Base-by-base conservation (phyloP, 37 sponge, comb jelly and placozoan species). In the Halichondria panicea region DNA sequence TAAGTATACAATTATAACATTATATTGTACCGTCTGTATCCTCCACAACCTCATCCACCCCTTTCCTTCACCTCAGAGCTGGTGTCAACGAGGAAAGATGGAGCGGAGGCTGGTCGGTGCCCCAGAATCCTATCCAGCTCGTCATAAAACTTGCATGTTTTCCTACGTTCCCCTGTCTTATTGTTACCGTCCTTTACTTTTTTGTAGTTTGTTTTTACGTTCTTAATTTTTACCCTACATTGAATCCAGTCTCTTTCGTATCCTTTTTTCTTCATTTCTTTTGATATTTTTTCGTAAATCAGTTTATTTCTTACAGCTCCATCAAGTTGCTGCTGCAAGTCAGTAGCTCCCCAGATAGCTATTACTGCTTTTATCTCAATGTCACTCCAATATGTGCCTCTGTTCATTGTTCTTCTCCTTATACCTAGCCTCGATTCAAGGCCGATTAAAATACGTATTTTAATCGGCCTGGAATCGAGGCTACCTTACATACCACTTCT, bases 91-190 rank as follows among this genome's bases (percentile, higher is more conserved):
- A 25, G 61, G 8, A 25, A 9, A 9, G 27, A n/a, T 59, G 61
- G 61, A 13, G 22, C 61, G 22, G 61, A 59, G 8, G 27, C 61
- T 25, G 27, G 61, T 13, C 27, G 21, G 22, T 59, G 61, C 22
- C 61, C 61, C 11, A 59, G 61, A 59, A 59, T n/a, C 8, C 27
- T n/a, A n/a, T 59, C 61, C 27, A 59, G 8, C 8, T 59, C 61
- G 8, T 59, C 61, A 59, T 25, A 59, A 59, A n/a, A 59, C 8
- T 13, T 13, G 27, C 61, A 59, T n/a, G 61, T 59, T n/a, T 59
- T 59, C 27, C 27, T 59, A n/a, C 27, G 24, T 25, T n/a, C 8
- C 27, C 61, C 61, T 59, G 61, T 59, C 27, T 25, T 25, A 13
- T n/a, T n/a, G 27, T 59, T 59, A n/a, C 22, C 8, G 27, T 59